Base-by-base conservation (phyloP, 2,888 invertebrate genomes). In the Aporophyla lueneburgensis region DNA sequence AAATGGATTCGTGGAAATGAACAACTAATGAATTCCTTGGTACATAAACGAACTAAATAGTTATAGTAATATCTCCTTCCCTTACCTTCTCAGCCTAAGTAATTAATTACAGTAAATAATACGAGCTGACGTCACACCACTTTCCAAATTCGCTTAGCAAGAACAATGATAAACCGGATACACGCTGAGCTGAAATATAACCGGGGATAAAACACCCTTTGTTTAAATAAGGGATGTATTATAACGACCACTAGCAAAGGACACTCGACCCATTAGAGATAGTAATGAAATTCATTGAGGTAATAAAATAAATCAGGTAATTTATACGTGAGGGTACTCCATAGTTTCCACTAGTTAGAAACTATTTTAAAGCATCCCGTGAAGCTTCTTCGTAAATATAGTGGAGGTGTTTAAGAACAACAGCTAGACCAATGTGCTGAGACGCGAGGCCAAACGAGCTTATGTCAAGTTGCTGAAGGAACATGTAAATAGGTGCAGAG, bases 271-370 rank as follows among this genome's bases (percentile, higher is more conserved):
- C 74, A 73, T 80, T 75, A 76, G 68, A 79, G 72, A 67, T 76
- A 71, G 71, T 78, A 85, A 85, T 77, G 74, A 77, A 83, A 85
- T 83, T 85, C 79, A 83, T 77, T 63, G 73, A n/a, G 74, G 76
- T 83, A 83, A 74, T 86, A 85, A 83, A 86, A 85, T 86, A 85
- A 85, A 86, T 86, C 80, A 80, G 62, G 69, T 78, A 73, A 85
- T 74, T 75, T 85, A 73, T 81, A 73, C 33, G 74, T 65, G 58
- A 49, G 81, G 62, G 61, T 49, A 71, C 85, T 83, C 83, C 71
- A 85, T 53, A 59, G 65, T 33, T 85, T 81, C 53, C 76, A 63
- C 49, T 71, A 62, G 63, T 85, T 71, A 12, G 53, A 59, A 83
- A 83, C 81, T 84, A 83, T 83, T 83, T 83, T 76, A 84, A 83